Percentiles rank a stretch among this genome's conserved stretches.
Evolutionary conservation across 64 coral and sea anemone genomes (phyloP).

Genomic region (Porites australiensis): DNA sequence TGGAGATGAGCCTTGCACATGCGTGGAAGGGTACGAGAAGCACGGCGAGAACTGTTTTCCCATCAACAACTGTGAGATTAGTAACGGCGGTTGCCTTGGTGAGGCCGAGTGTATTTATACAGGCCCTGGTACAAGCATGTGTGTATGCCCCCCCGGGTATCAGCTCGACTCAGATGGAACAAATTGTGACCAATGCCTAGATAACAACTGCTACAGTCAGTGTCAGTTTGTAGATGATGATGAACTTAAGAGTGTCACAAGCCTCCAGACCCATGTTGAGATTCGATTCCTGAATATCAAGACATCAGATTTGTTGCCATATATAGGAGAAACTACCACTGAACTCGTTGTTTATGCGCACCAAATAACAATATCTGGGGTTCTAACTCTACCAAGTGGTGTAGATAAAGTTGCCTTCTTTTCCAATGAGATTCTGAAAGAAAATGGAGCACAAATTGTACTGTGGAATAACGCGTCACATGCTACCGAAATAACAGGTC

Average conservation of each 20-base stretch:
- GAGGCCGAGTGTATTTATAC: constrained; percentile 50
- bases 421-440: constrained; percentile 32
- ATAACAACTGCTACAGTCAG: constrained; percentile 32
- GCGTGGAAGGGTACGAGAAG: constrained; percentile 51
- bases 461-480: neutral
- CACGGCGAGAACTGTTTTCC: constrained; percentile 49
- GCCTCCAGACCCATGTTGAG: constrained; percentile 4
- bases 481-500: neutral
- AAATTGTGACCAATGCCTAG: constrained; percentile 8
- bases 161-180: constrained; percentile 34
- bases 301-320: constrained; percentile 44
- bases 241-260: constrained; percentile 12
- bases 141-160: constrained; percentile 47
- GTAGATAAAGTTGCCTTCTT: constrained; percentile 56
- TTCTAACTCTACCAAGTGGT: constrained; percentile 23
- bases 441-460: constrained; percentile 51
- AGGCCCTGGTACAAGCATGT: constrained; percentile 52
- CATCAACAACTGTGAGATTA: constrained; percentile 55
- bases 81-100: constrained; percentile 40
- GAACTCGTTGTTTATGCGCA: constrained; percentile 60
- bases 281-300: constrained; percentile 33
- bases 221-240: constrained; percentile 59
- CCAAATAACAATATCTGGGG: constrained; percentile 52
- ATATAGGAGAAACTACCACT: constrained; percentile 13
- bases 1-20: neutral